Conservation (phyloP, 2,888 invertebrate genomes). For the Macrophya alboannulata region DNA sequence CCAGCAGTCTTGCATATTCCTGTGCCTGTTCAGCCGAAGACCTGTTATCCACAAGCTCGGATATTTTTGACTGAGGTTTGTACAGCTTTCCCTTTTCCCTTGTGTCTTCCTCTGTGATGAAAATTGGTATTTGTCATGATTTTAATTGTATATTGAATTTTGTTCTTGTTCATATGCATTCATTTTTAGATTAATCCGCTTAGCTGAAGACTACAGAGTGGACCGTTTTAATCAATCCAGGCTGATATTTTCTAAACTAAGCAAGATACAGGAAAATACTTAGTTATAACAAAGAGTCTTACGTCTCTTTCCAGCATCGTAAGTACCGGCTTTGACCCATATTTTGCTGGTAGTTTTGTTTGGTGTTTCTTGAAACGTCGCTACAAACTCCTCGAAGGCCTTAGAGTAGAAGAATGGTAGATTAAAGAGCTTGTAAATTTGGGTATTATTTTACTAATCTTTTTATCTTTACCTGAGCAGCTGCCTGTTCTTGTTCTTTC, state of each 20-base stretch:
- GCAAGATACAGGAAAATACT: too few species aligned
- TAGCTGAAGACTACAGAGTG: too few species aligned
- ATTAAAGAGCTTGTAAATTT: constrained; percentile 13
- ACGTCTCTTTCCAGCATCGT: constrained; percentile 97
- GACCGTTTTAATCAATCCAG: neutral
- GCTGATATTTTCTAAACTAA: too few species aligned
- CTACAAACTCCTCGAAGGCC: constrained; percentile 98
- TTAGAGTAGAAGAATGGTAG: constrained; percentile 73
- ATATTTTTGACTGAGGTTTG: constrained; percentile 92
- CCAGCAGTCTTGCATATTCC: constrained; percentile 85
- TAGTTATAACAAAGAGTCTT: constrained; percentile 80
- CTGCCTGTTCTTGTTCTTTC: constrained; percentile 94
- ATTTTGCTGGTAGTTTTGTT: constrained; percentile 91
- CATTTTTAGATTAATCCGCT: too few species aligned
- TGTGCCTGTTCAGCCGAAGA: constrained; percentile 86
- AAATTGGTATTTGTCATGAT: neutral
- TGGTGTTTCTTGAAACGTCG: constrained; percentile 96
- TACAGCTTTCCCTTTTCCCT: constrained; percentile 95
- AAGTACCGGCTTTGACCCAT: constrained; percentile 99
- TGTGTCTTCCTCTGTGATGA: constrained; percentile 89
- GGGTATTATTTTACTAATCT: neutral
- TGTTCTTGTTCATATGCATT: too few species aligned
- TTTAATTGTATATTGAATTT: too few species aligned
- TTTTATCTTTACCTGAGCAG: constrained; percentile 87
- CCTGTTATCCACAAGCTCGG: constrained; percentile 82